Percentiles rank a stretch among this genome's conserved stretches.
These are phyloP conservation scores for Hassar affinis DNA, from an alignment of 2,113 vertebrate species.

Conservation along the genomic window DNA sequence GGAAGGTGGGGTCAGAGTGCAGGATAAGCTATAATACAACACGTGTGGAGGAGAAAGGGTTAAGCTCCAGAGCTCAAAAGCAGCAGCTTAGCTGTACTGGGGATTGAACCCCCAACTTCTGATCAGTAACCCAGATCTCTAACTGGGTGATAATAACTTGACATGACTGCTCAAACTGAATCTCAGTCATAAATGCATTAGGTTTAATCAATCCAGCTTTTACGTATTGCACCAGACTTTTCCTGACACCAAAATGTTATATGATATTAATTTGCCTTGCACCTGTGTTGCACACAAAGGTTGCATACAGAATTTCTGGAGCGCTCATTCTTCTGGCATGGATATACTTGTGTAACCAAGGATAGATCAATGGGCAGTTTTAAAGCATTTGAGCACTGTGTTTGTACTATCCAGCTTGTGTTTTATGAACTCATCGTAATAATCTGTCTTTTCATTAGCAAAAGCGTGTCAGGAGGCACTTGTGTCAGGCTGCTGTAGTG, in stretches of 20 bases:
- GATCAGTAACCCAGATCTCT: not conserved
- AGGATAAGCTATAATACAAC: not conserved
- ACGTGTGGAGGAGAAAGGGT: not conserved
- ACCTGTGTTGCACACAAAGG: not conserved
- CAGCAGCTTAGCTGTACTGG: not conserved
- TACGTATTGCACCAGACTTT: not conserved
- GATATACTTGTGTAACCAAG: not conserved
- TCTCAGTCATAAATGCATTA: not conserved
- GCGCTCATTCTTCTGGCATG: not conserved
- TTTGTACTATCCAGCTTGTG: constrained; percentile 2
- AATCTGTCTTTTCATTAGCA: constrained; percentile 38
- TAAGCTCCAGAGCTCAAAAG: not conserved
- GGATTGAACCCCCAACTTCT: not conserved
- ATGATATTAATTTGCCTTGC: not conserved
- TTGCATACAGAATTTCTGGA: not conserved
- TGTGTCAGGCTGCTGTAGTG: constrained; percentile 34
- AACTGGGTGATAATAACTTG: not conserved
- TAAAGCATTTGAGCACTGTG: not conserved
- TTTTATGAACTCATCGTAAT: constrained; percentile 39
- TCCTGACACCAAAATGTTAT: not conserved
- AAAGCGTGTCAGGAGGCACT: constrained; percentile 45
- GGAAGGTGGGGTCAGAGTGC: not conserved
- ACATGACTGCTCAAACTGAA: not conserved
- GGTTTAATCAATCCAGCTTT: not conserved
- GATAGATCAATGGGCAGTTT: not conserved